These are phyloP conservation scores for Drosophila barbarae DNA, from an alignment of 2,888 invertebrate genomes.

Conservation along the genomic window DNA sequence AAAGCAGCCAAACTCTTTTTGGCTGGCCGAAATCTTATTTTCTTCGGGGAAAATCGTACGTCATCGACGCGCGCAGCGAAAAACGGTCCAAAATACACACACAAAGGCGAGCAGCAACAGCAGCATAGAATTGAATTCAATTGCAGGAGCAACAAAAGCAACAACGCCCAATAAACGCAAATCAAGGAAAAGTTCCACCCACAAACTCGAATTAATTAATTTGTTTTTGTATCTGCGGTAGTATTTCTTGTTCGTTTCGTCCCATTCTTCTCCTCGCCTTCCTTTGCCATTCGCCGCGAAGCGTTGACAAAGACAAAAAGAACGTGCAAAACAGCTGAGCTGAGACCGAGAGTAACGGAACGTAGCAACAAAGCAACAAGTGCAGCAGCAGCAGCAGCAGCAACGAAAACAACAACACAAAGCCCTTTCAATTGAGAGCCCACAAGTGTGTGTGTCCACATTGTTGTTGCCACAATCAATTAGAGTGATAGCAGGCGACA, in stretches of 20 bases:
- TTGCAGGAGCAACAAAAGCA: constrained; percentile 47
- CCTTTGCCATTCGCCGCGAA: constrained; percentile 55
- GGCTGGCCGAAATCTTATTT: constrained; percentile 42
- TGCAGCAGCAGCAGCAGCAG: constrained; percentile 28
- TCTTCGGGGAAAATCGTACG: constrained; percentile 55
- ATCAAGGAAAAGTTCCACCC: constrained; percentile 58
- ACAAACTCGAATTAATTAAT: constrained; percentile 59
- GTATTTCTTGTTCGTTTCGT: constrained; percentile 6
- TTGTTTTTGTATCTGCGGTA: constrained; percentile 59
- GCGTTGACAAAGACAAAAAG: constrained; percentile 43
- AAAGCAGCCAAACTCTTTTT: constrained; percentile 29
- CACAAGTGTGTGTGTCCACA: constrained; percentile 2
- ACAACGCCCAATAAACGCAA: constrained; percentile 51
- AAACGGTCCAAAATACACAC: constrained; percentile 23
- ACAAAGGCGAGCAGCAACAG: constrained; percentile 9
- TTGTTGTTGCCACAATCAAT: constrained; percentile 61
- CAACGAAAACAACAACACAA: constrained; percentile 32
- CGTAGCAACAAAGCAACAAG: constrained; percentile 41
- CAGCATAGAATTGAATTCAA: constrained; percentile 59
- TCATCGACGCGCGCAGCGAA: constrained; percentile 70
- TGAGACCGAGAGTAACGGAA: constrained; percentile 48
- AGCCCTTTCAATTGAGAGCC: constrained; percentile 30
- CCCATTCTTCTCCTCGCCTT: constrained; percentile 6
- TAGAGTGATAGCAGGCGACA: constrained; percentile 47
- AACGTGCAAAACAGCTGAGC: constrained; percentile 71